Conservation (phyloP, 1,140 invertebrate species). For the Aphelenchoides besseyi region DNA sequence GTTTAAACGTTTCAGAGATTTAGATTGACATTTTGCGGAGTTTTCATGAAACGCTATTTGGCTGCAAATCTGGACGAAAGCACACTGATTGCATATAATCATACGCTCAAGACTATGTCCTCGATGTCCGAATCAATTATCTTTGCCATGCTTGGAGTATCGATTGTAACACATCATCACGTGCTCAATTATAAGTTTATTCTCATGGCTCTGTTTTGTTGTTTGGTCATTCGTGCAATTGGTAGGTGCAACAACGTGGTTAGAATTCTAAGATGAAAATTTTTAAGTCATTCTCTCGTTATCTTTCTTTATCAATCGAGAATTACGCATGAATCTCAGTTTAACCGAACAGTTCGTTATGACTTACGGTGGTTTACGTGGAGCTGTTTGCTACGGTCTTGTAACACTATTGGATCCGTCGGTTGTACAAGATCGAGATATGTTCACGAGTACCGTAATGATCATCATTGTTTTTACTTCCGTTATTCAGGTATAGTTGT, state of each 20-base stretch:
- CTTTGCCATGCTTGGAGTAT: conserved; percentile 95
- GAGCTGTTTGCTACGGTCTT: conserved; percentile 24
- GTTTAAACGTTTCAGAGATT: conserved; percentile 13
- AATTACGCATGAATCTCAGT: conserved; percentile 38
- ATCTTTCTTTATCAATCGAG: background rate
- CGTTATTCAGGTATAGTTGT: conserved; percentile 27
- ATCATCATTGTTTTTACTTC: conserved; percentile 67
- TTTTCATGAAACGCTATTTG: conserved; percentile 99
- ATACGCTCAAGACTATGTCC: conserved; percentile 71
- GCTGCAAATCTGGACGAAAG: conserved; percentile 94
- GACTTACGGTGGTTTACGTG: conserved; percentile 27
- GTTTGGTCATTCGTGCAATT: conserved; percentile 83
- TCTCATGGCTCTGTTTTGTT: conserved; percentile 68
- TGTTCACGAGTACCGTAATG: conserved; percentile 66
- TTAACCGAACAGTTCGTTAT: conserved; percentile 65
- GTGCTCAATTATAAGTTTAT: conserved; percentile 24
- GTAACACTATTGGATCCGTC: conserved; percentile 37
- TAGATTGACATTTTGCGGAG: conserved; percentile 93
- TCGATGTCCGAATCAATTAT: conserved; percentile 85
- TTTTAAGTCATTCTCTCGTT: conserved; percentile 10
- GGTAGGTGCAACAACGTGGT: no score
- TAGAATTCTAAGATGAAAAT: background rate
- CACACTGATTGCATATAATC: conserved; percentile 93
- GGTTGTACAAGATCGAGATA: conserved; percentile 57
- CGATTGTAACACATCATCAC: conserved; percentile 71